Conservation (phyloP, 1,140 invertebrate genomes). For the Drosophila nannoptera region DNA sequence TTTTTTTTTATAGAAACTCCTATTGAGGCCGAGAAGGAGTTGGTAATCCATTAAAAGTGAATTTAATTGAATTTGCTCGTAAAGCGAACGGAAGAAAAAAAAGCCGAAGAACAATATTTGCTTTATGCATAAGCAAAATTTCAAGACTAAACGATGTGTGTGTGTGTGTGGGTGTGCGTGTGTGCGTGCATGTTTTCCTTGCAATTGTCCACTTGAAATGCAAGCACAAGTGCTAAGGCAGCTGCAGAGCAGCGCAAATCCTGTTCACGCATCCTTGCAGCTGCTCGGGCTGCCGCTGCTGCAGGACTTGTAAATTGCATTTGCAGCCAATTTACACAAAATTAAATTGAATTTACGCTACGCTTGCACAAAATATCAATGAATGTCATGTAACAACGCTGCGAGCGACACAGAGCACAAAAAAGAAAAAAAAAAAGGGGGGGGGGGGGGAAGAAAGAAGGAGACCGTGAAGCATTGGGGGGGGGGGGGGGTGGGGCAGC, state of each 20-base stretch:
- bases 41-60: background rate
- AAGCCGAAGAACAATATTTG: background rate
- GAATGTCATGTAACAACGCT: slow-evolving; percentile 56
- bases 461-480: background rate
- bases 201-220: slow-evolving; percentile 28
- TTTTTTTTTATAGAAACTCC: background rate
- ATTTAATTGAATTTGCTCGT: background rate
- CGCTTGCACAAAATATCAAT: slow-evolving; percentile 74
- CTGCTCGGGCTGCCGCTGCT: slow-evolving; percentile 32
- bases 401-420: slow-evolving; percentile 24
- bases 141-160: slow-evolving; percentile 1
- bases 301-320: slow-evolving; percentile 70
- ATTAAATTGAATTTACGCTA: slow-evolving; percentile 76
- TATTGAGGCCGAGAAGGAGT: too few species aligned
- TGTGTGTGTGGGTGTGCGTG: background rate
- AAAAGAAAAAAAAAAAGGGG: slow-evolving; percentile 18
- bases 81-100: background rate
- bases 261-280: slow-evolving; percentile 52
- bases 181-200: slow-evolving; percentile 3
- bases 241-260: slow-evolving; percentile 27
- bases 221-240: slow-evolving; percentile 25
- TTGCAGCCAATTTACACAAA: slow-evolving; percentile 73
- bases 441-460: slow-evolving; percentile 1
- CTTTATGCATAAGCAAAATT: slow-evolving; percentile 3
- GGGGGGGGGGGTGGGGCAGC: background rate